These are phyloP conservation scores for Calliphora vicina DNA, from an alignment of 1,140 invertebrate genomes.

Conservation along the genomic window DNA sequence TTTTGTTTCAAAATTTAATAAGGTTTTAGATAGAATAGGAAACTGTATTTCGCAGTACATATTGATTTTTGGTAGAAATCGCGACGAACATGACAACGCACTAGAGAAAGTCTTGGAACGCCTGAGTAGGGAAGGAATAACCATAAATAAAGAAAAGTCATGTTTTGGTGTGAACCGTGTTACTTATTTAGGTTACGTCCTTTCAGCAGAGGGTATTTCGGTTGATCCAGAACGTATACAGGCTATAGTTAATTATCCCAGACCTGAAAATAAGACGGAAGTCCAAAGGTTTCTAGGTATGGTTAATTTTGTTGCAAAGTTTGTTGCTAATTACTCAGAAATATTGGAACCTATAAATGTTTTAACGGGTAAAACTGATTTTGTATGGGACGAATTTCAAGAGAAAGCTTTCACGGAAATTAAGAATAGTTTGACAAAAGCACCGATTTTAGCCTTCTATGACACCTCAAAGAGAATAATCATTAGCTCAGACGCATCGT, in stretches of 20 bases:
- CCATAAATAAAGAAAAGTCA: background rate
- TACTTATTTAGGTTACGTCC: background rate
- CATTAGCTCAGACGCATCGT: slow-evolving; percentile 35
- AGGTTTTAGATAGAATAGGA: no score
- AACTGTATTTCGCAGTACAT: no score
- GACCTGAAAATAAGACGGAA: slow-evolving; percentile 41
- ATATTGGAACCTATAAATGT: background rate
- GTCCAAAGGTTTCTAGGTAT: background rate
- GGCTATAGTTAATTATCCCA: slow-evolving; percentile 45
- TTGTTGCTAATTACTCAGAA: background rate
- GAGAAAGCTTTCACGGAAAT: slow-evolving; percentile 23
- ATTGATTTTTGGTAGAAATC: background rate
- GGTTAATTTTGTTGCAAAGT: slow-evolving; percentile 32
- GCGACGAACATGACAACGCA: background rate
- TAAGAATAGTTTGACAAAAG: slow-evolving; percentile 26
- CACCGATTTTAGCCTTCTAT: slow-evolving; percentile 30
- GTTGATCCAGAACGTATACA: slow-evolving; percentile 51
- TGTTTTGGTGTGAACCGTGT: background rate
- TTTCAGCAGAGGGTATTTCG: slow-evolving; percentile 43
- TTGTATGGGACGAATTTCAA: background rate
- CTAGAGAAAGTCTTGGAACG: background rate
- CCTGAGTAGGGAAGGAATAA: background rate
- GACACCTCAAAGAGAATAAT: slow-evolving; percentile 35
- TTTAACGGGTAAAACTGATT: background rate
- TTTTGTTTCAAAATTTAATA: no score